Evolutionary conservation across 2,797 vertebrate genomes (phyloP), one percentile per base, ranked within the genome.

Genomic region (Acipenser oxyrinchus): DNA sequence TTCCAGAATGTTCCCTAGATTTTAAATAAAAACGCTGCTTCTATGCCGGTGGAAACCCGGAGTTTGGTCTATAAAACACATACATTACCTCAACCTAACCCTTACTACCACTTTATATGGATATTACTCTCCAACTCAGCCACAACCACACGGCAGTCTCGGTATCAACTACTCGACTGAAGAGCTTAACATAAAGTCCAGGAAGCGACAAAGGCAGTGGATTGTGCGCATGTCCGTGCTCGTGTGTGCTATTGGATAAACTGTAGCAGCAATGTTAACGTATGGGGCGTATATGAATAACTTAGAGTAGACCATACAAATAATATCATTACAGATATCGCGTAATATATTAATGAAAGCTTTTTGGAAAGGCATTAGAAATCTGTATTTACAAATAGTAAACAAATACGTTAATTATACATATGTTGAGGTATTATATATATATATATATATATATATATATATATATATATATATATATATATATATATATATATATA

Each of bases 1-100:
- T 76, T 73, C 78, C 49, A 62, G 71, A 75, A 64, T 65, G 57
- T 77, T 74, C 68, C 58, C 4, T 37, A 37, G 37, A 37, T 37
- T 37, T 37, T 1, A 37, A 37, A 37, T 37, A 37, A 4, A 37
- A 37, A 37, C 5, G 37, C 37, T 37, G 37, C 37, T 37, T 37
- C 1, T 4, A 37, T 37, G 4, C 37, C 37, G 5, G 4, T 37
- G 37, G 37, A 37, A 37, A 37, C 37, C 37, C 37, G 4, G 37
- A 37, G 37, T 37, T 37, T 37, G 37, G 37, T 37, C 37, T 37
- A 37, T 37, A 37, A 37, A 37, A 37, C 37, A 37, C 5, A 37
- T 37, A 37, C 37, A 5, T 37, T 37, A 37, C 37, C 37, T 37
- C 4, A 37, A 37, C 4, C 0, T 37, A 37, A 37, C 37, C 37